Base-by-base conservation (phyloP, 2,888 invertebrate species). In the Parasteatoda lunata region DNA sequence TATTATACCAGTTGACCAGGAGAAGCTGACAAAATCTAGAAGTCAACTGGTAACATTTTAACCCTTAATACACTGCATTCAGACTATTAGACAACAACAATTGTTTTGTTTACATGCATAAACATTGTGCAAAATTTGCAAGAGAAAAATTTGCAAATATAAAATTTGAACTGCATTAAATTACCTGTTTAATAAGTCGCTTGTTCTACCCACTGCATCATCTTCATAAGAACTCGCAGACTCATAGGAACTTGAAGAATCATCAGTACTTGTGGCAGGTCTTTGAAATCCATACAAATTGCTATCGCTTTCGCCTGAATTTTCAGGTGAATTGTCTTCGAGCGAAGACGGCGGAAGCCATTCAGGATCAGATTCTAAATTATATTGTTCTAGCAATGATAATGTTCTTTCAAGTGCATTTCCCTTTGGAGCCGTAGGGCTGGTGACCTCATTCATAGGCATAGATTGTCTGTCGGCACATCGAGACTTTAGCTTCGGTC, bases 351-450 rank as follows among this genome's bases (percentile, higher is more conserved):
- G 45, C 3, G 79, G 79, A 5, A 76, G 8, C 80, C 80, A 81
- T 47, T 86, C 86, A 7, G 81, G 81, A 52, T 86, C 86, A 4
- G 86, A 86, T 68, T 86, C 86, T 9, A 81, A 45, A 69, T 73
- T 81, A 47, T 81, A 81, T 9, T 77, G 77, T 45, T 81, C 72
- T 52, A 86, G 69, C 65, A 86, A 59, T 51, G 81, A 48, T 1
- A 72, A 48, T 11, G 86, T 86, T n/a, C 86, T 66, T 51, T 81
- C 77, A 72, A 86, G 77, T 11, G 51, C 51, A 7, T 8, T 59
- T 6, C 64, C 30, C 15, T 69, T 65, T 68, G 71, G 13, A 4
- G n/a, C 48, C 3, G n/a, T 13, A 30, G 54, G 7, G 45, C 7
- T 9, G n/a, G 64, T 15, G 73, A 15, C 48, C 8, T 5, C 8